These are phyloP conservation scores for Bombus pascuorum DNA, from an alignment of 1,140 invertebrate genomes.

Conservation along the genomic window DNA sequence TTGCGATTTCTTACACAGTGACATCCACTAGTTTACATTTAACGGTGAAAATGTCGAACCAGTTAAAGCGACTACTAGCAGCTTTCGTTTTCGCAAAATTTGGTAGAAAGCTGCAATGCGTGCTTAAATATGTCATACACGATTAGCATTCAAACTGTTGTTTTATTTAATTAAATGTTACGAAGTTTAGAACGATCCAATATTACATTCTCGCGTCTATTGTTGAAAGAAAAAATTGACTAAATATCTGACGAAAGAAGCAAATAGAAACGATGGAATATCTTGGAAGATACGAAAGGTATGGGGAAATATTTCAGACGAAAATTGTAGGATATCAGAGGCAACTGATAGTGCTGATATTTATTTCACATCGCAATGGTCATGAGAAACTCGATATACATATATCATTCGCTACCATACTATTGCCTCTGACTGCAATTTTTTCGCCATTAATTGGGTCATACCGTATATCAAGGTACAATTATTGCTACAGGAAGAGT, in stretches of 20 bases:
- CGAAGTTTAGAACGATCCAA: neutral
- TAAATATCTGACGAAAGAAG: no score
- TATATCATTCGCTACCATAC: neutral
- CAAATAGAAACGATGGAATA: no score
- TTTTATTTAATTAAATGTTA: no score
- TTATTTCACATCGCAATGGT: neutral
- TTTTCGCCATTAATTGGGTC: neutral
- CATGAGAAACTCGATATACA: neutral
- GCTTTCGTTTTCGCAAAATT: neutral
- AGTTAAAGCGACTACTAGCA: neutral
- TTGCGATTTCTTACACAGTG: slow-evolving; percentile 5
- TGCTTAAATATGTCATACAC: no score
- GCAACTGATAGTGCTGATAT: neutral
- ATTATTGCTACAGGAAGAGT: neutral
- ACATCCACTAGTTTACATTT: neutral
- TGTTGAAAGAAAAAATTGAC: neutral
- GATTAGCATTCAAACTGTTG: no score
- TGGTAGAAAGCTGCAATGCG: no score
- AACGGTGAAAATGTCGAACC: neutral
- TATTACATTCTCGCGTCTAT: neutral
- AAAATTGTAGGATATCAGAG: neutral
- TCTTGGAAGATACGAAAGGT: neutral
- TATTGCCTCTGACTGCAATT: neutral
- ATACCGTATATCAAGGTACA: neutral
- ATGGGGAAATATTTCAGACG: neutral